Base-by-base conservation (phyloP, 1,140 invertebrate genomes). In the Aphaenogaster ashmeadi region DNA sequence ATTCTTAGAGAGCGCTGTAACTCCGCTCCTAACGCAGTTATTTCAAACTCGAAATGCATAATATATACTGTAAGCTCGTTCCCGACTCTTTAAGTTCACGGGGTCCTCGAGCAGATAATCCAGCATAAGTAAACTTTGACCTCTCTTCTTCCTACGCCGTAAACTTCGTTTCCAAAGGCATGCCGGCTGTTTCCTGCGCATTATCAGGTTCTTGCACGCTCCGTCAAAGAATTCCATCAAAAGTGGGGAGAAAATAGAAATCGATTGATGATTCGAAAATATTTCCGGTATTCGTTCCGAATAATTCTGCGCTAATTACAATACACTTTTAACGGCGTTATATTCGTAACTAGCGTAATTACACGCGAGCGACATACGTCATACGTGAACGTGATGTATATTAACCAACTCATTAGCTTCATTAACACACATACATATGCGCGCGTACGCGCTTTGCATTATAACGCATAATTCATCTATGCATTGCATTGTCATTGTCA, bases 1-100 rank as follows among this genome's bases (percentile, higher is more conserved):
- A 78, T 77, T 88, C 87, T 66, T 75, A 75, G 56, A 62, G 41
- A 62, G 15, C 56, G 38, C 54, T 69, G 87, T 62, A 89, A 85
- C 88, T 88, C 56, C 38, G 69, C 71, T 62, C 44, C 79, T 85
- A 89, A 89, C 72, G 41, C 50, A 66, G 87, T 89, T 89, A 88
- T 85, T 88, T 69, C 80, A 85, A 78, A 72, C 87, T 88, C 87
- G 72, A 72, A 78, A 88, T 84, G 87, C 80, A 72, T 89, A 89
- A 88, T 89, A 77, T 83, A 88, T 67, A 88, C 87, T 78, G 79
- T 67, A 78, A 88, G 88, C 88, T 88, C 79, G 88, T 89, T 60
- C 80, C 87, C n/a, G 72, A 64, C 88, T 89, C 87, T 89, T 89
- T 83, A 78, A 88, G 79, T 88, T 88, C 72, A 67, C 71, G 78